Base-by-base conservation (phyloP, 2,113 vertebrate genomes). In the Elachura formosa region DNA sequence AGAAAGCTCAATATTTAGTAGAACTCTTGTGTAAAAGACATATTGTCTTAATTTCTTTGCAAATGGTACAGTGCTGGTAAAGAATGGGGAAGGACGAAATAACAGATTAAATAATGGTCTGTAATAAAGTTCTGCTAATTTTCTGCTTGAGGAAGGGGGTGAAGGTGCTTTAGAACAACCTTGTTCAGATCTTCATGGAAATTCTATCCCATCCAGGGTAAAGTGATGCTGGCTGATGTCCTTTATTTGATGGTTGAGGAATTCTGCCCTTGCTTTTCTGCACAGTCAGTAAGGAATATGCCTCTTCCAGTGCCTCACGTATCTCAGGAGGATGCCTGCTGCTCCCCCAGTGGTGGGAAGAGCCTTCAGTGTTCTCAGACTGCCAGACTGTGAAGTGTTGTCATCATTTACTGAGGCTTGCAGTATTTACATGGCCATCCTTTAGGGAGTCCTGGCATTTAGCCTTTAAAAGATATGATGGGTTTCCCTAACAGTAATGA, bases 301-400 rank as follows among this genome's bases (percentile, higher is more conserved):
- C 33, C 33, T 78, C 33, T 79, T 63, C 11, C 0, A 2, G 23
- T 54, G 46, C 46, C 45, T 54, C 22, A 43, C 2, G 0, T 64
- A 5, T 62, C 56, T 49, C 51, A 54, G n/a, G 33, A 62, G 20
- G 33, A 41, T 63, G 8, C 3, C 3, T 61, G 4, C 4, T 9
- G 3, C 12, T 74, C 5, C 28, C 20, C 18, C 36, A 6, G 16
- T 33, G 34, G 52, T 19, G 82, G 52, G 52, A 88, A 23, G 11
- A 51, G 38, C 26, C 38, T 83, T 63, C 34, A 41, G 46, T 62
- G 43, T 79, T 68, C 82, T 63, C 34, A 59, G 58, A 28, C 49
- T 51, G 23, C 56, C 58, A 17, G 75, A 67, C 33, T 18, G 12
- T 46, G 41, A 43, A 77, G n/a, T 3, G 6, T 45, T 63, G 43